A percentile compares a stretch with the other conserved stretches of the same genome.
Conservation (phyloP, 2,113 vertebrate genomes). For the Pongo pygmaeus region DNA sequence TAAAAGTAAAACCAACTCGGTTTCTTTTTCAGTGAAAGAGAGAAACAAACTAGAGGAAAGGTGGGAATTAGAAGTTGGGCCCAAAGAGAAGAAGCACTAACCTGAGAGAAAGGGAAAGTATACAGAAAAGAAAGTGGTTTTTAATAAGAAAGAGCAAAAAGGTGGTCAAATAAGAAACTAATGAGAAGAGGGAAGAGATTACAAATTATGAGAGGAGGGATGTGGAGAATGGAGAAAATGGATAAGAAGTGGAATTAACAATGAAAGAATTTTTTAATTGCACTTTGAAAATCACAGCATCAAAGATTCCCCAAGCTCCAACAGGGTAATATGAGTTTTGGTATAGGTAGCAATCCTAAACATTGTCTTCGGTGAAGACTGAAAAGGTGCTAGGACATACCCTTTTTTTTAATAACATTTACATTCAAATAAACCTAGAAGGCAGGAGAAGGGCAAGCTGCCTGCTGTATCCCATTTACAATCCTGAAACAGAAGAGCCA, state of each 20-base stretch:
- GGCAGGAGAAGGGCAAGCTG: constrained; percentile 31
- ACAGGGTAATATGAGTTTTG: neutral
- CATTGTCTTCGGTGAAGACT: constrained; percentile 48
- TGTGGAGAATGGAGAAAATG: neutral
- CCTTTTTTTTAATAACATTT: constrained; percentile 62
- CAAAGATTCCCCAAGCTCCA: constrained; percentile 43
- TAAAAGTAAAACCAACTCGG: neutral
- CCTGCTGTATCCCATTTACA: constrained; percentile 54
- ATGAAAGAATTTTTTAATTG: neutral
- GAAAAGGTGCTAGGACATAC: constrained; percentile 62
- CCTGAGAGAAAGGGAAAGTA: neutral
- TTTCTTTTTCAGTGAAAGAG: neutral
- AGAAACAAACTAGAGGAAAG: neutral
- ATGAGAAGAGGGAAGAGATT: neutral
- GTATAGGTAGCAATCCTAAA: neutral
- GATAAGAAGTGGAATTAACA: neutral
- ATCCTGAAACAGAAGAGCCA: constrained; percentile 35
- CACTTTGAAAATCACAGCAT: constrained; percentile 39
- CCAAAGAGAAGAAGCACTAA: neutral
- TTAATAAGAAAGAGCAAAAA: neutral
- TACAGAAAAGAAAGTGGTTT: neutral
- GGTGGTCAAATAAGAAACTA: neutral
- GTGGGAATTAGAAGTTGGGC: neutral
- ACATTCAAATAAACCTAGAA: constrained; percentile 69
- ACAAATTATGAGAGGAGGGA: neutral